A percentile compares a stretch with the other conserved stretches of the same genome.
Conservation (phyloP, 2,888 invertebrate species). For the Megamerina dolium region DNA sequence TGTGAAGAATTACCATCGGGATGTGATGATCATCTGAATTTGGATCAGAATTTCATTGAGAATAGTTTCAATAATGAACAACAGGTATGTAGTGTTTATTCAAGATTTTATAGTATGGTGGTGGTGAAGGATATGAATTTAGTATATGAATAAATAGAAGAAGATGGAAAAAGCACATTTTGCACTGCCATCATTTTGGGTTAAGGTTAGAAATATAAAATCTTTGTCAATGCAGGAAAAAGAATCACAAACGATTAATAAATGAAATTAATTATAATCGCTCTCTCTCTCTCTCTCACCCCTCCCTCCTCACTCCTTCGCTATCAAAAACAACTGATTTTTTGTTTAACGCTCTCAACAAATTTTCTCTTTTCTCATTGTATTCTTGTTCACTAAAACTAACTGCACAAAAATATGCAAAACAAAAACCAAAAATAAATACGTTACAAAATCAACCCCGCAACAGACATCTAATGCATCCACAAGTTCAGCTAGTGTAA, state of each 20-base stretch:
- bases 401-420: slow-evolving; percentile 1
- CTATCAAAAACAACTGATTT: background rate
- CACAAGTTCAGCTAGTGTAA: slow-evolving; percentile 33
- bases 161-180: too few species aligned
- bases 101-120: too few species aligned
- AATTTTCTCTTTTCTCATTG: background rate
- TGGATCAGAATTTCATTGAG: slow-evolving; percentile 59
- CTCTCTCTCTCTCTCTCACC: too few species aligned
- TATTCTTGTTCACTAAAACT: background rate
- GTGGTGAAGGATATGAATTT: too few species aligned
- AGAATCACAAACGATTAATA: background rate
- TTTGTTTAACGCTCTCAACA: background rate
- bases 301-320: too few species aligned
- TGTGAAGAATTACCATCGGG: slow-evolving; percentile 84
- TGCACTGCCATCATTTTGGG: too few species aligned
- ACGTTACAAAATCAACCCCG: slow-evolving; percentile 1
- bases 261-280: background rate
- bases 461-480: slow-evolving; percentile 27
- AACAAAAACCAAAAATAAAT: slow-evolving; percentile 9
- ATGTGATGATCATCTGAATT: slow-evolving; percentile 61
- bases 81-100: slow-evolving; percentile 53
- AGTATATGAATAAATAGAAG: too few species aligned
- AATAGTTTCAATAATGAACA: slow-evolving; percentile 52
- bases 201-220: too few species aligned
- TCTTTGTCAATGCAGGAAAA: slow-evolving; percentile 2